Evolutionary conservation across 1,140 invertebrate genomes (phyloP).

Genomic region (Bombyx mandarina): DNA sequence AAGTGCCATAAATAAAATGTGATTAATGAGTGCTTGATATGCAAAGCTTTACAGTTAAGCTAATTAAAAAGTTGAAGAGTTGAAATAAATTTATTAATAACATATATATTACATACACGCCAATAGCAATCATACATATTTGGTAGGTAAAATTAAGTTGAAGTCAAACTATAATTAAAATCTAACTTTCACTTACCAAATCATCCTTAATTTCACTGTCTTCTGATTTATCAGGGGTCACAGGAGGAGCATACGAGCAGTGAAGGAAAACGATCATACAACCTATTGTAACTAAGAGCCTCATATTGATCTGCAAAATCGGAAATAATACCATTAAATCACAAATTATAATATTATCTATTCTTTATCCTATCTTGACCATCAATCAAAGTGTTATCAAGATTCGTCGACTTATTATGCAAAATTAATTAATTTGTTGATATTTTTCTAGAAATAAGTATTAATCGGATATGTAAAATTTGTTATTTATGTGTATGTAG

Average conservation of each 20-base stretch:
- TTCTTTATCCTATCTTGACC: too few species aligned
- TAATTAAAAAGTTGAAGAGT: too few species aligned
- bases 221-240: constrained; percentile 45
- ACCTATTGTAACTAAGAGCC: constrained; percentile 24
- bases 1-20: too few species aligned
- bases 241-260: constrained; percentile 58
- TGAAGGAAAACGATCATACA: constrained; percentile 40
- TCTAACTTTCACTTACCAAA: constrained; percentile 32
- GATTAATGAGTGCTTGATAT: too few species aligned
- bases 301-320: constrained; percentile 27
- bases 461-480: neutral
- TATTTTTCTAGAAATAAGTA: neutral
- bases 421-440: neutral
- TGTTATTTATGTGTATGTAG: too few species aligned
- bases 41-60: too few species aligned
- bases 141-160: too few species aligned
- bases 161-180: too few species aligned
- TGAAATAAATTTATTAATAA: too few species aligned
- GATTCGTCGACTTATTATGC: neutral
- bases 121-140: too few species aligned
- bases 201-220: constrained; percentile 57
- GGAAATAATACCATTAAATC: neutral
- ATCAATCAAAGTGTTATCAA: neutral
- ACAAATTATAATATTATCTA: too few species aligned
- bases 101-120: too few species aligned